Base-by-base conservation (phyloP, 2,888 invertebrate genomes). In the Dyspetes luteomarginatus region DNA sequence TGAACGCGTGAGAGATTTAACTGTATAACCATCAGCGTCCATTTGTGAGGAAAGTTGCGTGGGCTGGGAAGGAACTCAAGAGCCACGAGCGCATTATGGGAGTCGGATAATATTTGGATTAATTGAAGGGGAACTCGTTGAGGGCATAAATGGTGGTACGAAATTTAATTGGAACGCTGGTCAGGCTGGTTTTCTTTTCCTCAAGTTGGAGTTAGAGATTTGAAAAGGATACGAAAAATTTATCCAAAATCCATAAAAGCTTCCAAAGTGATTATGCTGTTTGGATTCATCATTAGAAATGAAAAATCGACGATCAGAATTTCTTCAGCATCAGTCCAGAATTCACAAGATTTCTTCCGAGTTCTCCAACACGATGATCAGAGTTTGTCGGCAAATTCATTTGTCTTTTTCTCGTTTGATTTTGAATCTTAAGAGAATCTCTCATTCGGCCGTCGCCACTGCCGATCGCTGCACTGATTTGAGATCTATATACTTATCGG, bases 401-500 rank as follows among this genome's bases (percentile, higher is more conserved):
- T 74, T 69, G 79, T 79, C 22, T 50, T 26, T 45, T 68, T 52
- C 60, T 22, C 30, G 36, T 43, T 36, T 17, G 4, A 41, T 56
- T 58, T 48, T n/a, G n/a, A 5, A 26, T 28, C 24, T 9, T 43
- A 19, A 9, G 43, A 43, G 60, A 41, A 56, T 73, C 52, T 43
- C 56, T 78, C n/a, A 62, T 62, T 72, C 77, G 68, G 82, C 84
- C 83, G 80, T 84, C 73, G 73, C 43, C 45, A 28, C 48, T 24
- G 80, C 68, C 55, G 64, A n/a, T n/a, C 56, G 75, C 15, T 80
- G 82, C 83, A 81, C 85, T n/a, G 85, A 84, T 85, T 86, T 83
- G 85, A 55, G 73, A 88, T 88, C 86, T 88, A 89, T n/a, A n/a
- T 88, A 87, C 87, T 88, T 88, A 88, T 87, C 88, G 88, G 88